A percentile compares a stretch with the other conserved stretches of the same genome.
Conservation (phyloP, 2,888 invertebrate genomes). For the Polymixis flavicincta region DNA sequence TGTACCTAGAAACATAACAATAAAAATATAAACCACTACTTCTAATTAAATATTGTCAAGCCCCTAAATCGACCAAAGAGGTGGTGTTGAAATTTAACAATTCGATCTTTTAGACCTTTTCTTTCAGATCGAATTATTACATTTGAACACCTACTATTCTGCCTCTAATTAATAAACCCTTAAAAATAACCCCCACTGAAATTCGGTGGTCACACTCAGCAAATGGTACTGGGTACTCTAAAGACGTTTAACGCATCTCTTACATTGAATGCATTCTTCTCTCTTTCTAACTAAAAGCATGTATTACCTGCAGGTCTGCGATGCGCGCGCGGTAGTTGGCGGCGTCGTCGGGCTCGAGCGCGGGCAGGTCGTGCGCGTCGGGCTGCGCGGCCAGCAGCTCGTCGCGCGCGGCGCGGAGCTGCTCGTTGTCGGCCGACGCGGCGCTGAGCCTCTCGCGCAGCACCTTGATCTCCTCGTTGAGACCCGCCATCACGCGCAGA, state of each 20-base stretch:
- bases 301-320: conserved; percentile 82
- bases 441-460: conserved; percentile 80
- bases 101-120: too few relatives aligned
- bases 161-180: not conserved
- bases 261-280: too few relatives aligned
- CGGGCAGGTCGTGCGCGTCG: conserved; percentile 68
- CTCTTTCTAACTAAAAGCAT: not conserved
- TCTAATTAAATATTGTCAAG: not conserved
- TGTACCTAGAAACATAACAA: conserved; percentile 77
- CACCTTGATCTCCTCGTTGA: conserved; percentile 87
- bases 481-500: conserved; percentile 86
- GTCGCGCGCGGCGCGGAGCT: conserved; percentile 82
- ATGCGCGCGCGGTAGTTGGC: conserved; percentile 76
- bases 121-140: not conserved
- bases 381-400: conserved; percentile 83
- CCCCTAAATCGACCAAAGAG: not conserved
- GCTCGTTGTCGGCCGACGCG: conserved; percentile 78
- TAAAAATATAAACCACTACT: not conserved
- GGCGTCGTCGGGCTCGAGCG: conserved; percentile 75
- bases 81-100: not conserved
- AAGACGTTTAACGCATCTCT: not conserved
- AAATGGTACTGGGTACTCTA: not conserved
- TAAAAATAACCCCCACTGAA: not conserved
- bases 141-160: not conserved
- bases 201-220: not conserved